phyloP scores from a whole-genome alignment of 2,797 vertebrate species.

The Pangasius sanitwongsei region DNA sequence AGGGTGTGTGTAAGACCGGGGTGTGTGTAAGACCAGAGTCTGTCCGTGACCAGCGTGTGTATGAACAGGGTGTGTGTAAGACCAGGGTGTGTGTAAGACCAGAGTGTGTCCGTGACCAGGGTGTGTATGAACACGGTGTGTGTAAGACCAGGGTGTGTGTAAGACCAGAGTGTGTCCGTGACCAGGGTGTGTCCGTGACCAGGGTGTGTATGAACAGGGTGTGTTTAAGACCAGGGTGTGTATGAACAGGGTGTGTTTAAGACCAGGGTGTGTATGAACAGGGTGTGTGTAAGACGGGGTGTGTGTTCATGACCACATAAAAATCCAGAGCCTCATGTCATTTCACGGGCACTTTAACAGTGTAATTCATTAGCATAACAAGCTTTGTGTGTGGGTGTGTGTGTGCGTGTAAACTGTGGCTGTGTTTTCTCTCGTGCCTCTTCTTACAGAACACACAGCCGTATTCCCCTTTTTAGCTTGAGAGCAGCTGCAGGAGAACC shows the following conservation, averaged over 20 bases:
- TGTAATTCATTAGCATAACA: background rate
- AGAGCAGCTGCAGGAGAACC: slow-evolving; percentile 75
- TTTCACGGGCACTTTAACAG: slow-evolving; percentile 22
- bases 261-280: background rate
- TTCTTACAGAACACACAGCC: slow-evolving; percentile 85
- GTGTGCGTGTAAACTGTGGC: slow-evolving; percentile 31
- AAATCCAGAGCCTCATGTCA: background rate
- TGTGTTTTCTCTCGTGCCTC: slow-evolving; percentile 73
- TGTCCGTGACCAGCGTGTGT: background rate
- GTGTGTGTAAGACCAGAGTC: background rate
- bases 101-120: background rate
- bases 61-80: background rate
- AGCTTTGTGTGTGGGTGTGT: background rate
- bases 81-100: background rate
- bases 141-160: background rate
- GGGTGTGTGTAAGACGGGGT: background rate
- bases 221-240: background rate
- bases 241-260: background rate
- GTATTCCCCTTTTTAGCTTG: slow-evolving; percentile 84
- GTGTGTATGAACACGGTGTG: background rate
- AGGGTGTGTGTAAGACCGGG: background rate
- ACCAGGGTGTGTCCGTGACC: background rate
- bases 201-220: background rate
- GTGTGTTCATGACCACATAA: background rate
- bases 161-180: background rate